Evolutionary conservation across 2,797 vertebrate genomes (phyloP).

Genomic region (Oryzias sinensis): DNA sequence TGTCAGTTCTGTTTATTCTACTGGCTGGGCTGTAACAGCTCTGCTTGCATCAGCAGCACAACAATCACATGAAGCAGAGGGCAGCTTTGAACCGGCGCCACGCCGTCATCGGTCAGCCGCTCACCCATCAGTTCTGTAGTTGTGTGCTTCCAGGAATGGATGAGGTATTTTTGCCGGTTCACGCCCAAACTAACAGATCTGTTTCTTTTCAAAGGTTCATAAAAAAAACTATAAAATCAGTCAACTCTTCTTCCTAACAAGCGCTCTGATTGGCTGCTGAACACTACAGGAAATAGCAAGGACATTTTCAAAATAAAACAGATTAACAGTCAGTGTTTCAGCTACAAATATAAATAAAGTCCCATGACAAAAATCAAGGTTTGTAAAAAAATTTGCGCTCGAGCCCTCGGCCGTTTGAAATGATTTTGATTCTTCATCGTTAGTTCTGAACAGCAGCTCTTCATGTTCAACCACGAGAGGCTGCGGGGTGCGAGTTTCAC

Average conservation of each 20-base stretch:
- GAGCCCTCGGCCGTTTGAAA: conserved; percentile 56
- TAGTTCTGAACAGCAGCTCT: conserved; percentile 28
- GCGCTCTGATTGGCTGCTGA: conserved; percentile 64
- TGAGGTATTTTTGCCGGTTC: conserved; percentile 70
- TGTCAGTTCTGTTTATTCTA: conserved; percentile 19
- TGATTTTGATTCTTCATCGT: conserved; percentile 74
- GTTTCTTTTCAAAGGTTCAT: conserved; percentile 16
- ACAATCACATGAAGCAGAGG: not conserved
- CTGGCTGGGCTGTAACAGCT: conserved; percentile 25
- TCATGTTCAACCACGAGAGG: conserved; percentile 57
- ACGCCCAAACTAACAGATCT: conserved; percentile 44
- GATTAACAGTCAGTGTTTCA: conserved; percentile 37
- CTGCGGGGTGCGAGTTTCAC: conserved; percentile 39
- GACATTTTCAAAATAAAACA: conserved; percentile 41
- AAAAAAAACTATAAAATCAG: conserved; percentile 61
- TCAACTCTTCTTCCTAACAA: conserved; percentile 15
- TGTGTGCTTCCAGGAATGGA: conserved; percentile 37
- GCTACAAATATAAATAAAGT: conserved; percentile 66
- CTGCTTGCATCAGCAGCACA: conserved; percentile 20
- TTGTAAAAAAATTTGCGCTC: conserved; percentile 46
- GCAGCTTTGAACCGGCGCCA: not conserved
- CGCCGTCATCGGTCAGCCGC: not conserved
- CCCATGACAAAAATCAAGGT: conserved; percentile 61
- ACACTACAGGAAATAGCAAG: conserved; percentile 42
- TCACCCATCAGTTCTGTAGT: conserved; percentile 32